Base-by-base conservation (phyloP, 2,888 invertebrate species). In the Epirrhoe alternata region DNA sequence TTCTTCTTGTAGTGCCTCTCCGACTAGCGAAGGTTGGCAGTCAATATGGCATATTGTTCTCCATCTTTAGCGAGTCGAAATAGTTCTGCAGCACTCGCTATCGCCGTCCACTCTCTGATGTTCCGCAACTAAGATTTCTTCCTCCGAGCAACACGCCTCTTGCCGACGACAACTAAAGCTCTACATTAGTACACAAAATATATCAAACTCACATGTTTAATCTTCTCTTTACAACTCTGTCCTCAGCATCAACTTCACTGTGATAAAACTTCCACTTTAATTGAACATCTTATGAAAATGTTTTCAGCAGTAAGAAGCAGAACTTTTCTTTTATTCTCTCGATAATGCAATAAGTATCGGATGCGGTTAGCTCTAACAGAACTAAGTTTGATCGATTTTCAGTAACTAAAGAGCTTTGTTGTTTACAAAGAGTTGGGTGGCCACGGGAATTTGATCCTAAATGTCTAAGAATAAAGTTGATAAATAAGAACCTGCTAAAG, bases 331-430 rank as follows among this genome's bases (percentile, higher is more conserved):
- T 45, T n/a, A 47, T 30, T 47, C 5, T n/a, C 51, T 30, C 30
- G n/a, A 30, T 16, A 47, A 47, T 47, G 14, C 12, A 14, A 12
- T 16, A 14, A 12, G 47, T 12, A 35, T 47, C 14, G 38, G 58
- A 14, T 52, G 52, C 52, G 60, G 38, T 52, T 62, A 42, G 57
- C 58, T 57, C 30, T 49, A 57, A 66, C 50, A 54, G 66, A 66
- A 68, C 66, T 59, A 64, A 68, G 71, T 72, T 69, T 66, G 71
- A 72, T 72, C 71, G 69, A 72, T 72, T 68, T 68, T 51, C 64
- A 60, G 71, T 72, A 66, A 65, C 67, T 16, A 63, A 16, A 33
- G 51, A 53, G 24, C 62, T 64, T 4, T 42, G 38, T 35, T 42
- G 31, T 50, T 62, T 2, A 51, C 42, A 42, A 42, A 42, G 38